Evolutionary conservation across 2,113 vertebrate species (phyloP).

Genomic region (Collichthys lucidus): DNA sequence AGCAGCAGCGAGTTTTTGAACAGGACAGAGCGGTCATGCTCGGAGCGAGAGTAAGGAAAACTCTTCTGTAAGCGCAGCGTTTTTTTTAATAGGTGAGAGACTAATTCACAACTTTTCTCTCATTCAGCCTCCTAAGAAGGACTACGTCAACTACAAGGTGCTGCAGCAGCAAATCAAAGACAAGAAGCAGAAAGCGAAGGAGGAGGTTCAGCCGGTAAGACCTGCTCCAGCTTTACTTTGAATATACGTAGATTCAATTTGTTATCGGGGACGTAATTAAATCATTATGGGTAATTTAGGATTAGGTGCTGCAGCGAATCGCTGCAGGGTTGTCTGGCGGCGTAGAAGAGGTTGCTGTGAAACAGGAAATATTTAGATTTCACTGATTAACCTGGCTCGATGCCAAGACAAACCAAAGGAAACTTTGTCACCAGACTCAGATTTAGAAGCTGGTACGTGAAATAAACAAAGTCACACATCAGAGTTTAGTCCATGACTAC

Average conservation of each 20-base stretch:
- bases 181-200: slow-evolving; percentile 81
- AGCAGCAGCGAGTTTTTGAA: slow-evolving; percentile 90
- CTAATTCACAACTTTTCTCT: neutral
- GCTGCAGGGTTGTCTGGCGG: too few relatives aligned
- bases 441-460: too few relatives aligned
- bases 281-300: neutral
- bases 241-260: too few relatives aligned
- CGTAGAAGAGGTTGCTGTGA: too few relatives aligned
- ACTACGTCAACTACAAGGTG: slow-evolving; percentile 90
- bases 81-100: neutral
- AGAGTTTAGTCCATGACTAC: too few relatives aligned
- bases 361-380: too few relatives aligned
- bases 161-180: slow-evolving; percentile 90
- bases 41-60: slow-evolving; percentile 88
- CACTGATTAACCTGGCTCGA: too few relatives aligned
- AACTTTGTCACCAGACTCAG: too few relatives aligned
- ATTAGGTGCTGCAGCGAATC: too few relatives aligned
- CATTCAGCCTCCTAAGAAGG: slow-evolving; percentile 90
- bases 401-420: too few relatives aligned
- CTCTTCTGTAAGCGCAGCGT: too few relatives aligned
- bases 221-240: neutral
- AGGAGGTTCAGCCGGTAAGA: slow-evolving; percentile 85
- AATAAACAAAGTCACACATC: too few relatives aligned
- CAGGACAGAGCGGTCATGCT: slow-evolving; percentile 94
- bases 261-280: neutral